Base-by-base conservation (phyloP, 1,140 invertebrate species). In the Apis laboriosa region DNA sequence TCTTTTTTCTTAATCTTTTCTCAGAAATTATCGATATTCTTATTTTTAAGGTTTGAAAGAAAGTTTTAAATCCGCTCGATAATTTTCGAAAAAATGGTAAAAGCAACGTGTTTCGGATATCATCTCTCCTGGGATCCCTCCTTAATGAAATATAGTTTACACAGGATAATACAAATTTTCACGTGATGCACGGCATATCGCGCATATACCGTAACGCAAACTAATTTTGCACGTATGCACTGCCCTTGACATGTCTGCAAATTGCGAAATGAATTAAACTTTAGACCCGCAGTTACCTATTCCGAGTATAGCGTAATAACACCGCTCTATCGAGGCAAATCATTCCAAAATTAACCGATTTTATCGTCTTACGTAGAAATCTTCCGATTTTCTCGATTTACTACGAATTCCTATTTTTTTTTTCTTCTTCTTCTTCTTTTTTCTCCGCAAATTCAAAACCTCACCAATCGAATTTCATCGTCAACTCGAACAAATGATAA, bases 191-290 rank as follows among this genome's bases (percentile, higher is more conserved):
- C 1, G 17, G 9, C 24, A 64, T 64, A 34, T 64, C 17, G 19
- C n/a, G 24, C 13, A 19, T 15, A 58, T 43, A 43, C 13, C 64
- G 19, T 11, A 43, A 28, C 43, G n/a, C 55, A 74, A 74, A 74
- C 53, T 60, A 74, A 56, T 74, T 60, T 74, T 74, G 7, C 28
- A 60, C 55, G 43, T 28, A 61, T 73, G 70, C 83, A 74, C 53
- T 15, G 73, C 60, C 73, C 76, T 67, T 68, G 76, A 71, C 73
- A 72, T 53, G 72, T 66, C 76, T 67, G 80, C 73, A 51, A 85
- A 85, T 77, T 83, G 75, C 67, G 72, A 77, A 82, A 85, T 67
- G 74, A 85, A 85, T 85, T 83, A 85, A 83, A 68, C 84, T 85
- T 77, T 64, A 60, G 64, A 75, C 51, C 68, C 63, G 75, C 64